Base-by-base conservation (phyloP, 1,140 invertebrate species). In the Drosophila malerkotliana region DNA sequence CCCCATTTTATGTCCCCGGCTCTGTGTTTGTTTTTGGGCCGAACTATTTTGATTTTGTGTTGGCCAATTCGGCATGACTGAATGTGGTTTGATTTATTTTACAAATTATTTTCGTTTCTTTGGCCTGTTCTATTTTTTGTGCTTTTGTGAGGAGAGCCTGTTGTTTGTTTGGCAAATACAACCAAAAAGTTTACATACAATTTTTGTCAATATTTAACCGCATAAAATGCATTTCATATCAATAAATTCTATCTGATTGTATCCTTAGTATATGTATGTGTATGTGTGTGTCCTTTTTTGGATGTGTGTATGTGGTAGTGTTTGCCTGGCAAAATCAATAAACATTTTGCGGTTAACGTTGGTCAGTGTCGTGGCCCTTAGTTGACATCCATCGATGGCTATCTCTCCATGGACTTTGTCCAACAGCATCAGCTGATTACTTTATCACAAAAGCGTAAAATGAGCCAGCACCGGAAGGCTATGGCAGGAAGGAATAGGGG, bases 371-470 rank as follows among this genome's bases (percentile, higher is more conserved):
- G 73, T 69, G 69, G 45, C 52, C 59, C 52, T 15, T 44, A 32
- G 79, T 78, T 73, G 68, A 78, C 79, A 68, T 72, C 53, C 66
- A 58, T 57, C 69, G 49, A 58, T 63, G 59, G 45, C 75, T 58
- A 62, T 68, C 80, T 75, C 64, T 63, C 68, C 49, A 66, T 80
- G 71, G 59, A 74, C 63, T 79, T 68, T 77, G 74, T 71, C 72
- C 74, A 67, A 60, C 60, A 75, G 73, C 83, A 88, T 87, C 83
- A 87, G 85, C 83, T 87, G 83, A 87, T 87, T 87, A 88, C 83
- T 87, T 88, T 87, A 87, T 88, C 83, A 83, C 74, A 87, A 88
- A 76, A 87, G 83, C 82, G 71, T 72, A 82, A 87, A 88, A 87
- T 88, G 83, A 87, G 80, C 72, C 72, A 37, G 34, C 34, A 37